Evolutionary conservation across 2,113 vertebrate genomes (phyloP).

Genomic region (Burhinus bistriatus): DNA sequence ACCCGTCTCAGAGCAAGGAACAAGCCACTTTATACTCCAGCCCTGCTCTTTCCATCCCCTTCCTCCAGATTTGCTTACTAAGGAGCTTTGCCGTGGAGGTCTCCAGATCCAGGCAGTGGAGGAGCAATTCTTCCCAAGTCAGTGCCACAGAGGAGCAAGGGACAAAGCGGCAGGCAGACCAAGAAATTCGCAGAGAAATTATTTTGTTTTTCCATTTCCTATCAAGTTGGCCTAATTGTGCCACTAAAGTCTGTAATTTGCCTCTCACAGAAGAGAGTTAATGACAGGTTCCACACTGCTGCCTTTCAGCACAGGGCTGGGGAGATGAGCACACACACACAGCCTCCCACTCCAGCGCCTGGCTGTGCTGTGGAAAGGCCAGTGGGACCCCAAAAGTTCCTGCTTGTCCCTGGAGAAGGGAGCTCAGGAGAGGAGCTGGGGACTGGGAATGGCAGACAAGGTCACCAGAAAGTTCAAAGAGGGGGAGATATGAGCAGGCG

Average conservation of each 20-base stretch:
- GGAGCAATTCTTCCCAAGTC: not conserved
- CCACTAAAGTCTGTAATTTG: conserved; percentile 54
- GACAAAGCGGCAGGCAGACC: not conserved
- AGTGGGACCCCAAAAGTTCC: not conserved
- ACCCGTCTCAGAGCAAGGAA: not conserved
- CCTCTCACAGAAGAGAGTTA: conserved; percentile 45
- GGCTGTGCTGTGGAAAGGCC: accelerated
- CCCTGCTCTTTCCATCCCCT: not conserved
- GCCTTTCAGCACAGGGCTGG: not conserved
- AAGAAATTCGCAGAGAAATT: not conserved
- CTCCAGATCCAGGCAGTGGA: not conserved
- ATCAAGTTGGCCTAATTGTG: conserved; percentile 47
- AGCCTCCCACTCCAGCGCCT: not conserved
- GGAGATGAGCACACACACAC: not conserved
- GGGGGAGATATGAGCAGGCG: accelerated
- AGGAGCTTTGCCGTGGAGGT: not conserved
- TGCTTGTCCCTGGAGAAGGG: not conserved
- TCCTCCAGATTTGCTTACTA: not conserved
- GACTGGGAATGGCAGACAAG: not conserved
- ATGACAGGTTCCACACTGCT: conserved; percentile 17
- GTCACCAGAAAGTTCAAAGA: not conserved
- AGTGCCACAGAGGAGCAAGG: not conserved
- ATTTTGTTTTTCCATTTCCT: conserved; percentile 51
- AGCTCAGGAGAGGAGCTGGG: not conserved
- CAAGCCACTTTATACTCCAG: not conserved